Conservation (phyloP, 2,113 vertebrate species). For the Osmerus eperlanus region DNA sequence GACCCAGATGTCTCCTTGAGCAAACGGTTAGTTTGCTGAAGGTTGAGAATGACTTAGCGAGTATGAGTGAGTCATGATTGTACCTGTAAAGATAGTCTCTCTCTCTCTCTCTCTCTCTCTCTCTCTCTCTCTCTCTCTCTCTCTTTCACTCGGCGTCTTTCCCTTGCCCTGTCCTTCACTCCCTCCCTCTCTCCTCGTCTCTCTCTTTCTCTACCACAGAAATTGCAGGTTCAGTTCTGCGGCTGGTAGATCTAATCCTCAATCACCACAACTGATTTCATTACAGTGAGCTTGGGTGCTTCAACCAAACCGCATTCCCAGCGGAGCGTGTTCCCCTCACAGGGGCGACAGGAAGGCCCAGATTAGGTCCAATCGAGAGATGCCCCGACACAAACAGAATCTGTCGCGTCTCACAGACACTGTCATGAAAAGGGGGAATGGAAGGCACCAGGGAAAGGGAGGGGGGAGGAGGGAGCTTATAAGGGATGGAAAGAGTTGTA, state of each 20-base stretch:
- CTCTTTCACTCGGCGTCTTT: background rate
- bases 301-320: slow-evolving; percentile 50
- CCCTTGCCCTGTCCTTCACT: background rate
- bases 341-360: slow-evolving; percentile 33
- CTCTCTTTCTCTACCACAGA: slow-evolving; percentile 3
- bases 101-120: background rate
- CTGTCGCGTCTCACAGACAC: slow-evolving; percentile 27
- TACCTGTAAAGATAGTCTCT: slow-evolving; percentile 16
- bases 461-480: too few species aligned
- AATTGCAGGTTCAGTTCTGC: slow-evolving; percentile 50
- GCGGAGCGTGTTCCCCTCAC: slow-evolving; percentile 25
- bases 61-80: slow-evolving; percentile 50
- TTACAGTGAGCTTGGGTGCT: slow-evolving; percentile 50
- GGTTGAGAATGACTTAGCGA: slow-evolving; percentile 21
- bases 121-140: slow-evolving; percentile 13
- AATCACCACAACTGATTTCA: slow-evolving; percentile 63
- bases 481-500: too few species aligned
- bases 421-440: slow-evolving; percentile 23
- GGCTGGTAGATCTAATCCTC: slow-evolving; percentile 65
- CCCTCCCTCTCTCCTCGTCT: too few species aligned
- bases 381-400: slow-evolving; percentile 42
- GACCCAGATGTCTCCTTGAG: slow-evolving; percentile 24
- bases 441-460: slow-evolving; percentile 10
- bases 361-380: slow-evolving; percentile 54
- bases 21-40: slow-evolving; percentile 30